Percentiles rank a stretch among this genome's conserved stretches.
Evolutionary conservation across 2,888 invertebrate species (phyloP).

Genomic region (Pterostichus madidus): DNA sequence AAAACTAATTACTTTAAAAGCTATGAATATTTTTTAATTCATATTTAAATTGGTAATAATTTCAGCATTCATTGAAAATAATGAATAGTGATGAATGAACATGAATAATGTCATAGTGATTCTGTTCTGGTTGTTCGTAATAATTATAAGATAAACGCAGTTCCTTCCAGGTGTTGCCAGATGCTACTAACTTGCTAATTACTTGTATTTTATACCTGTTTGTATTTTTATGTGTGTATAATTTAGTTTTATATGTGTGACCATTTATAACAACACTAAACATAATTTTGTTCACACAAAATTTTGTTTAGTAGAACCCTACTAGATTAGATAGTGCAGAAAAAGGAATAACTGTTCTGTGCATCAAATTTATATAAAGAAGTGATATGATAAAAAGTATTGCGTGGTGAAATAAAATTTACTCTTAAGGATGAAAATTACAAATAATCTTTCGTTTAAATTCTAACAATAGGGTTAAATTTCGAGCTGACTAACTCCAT

Average conservation of each 20-base stretch:
- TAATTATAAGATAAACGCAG: constrained; percentile 25
- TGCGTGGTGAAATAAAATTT: no score
- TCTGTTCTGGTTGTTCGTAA: constrained; percentile 59
- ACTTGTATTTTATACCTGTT: background rate
- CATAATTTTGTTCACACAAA: background rate
- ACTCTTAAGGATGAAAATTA: no score
- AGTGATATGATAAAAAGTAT: no score
- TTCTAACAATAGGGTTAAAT: no score
- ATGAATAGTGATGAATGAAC: constrained; percentile 13
- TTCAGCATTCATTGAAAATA: background rate
- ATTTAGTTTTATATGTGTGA: constrained; percentile 22
- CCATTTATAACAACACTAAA: constrained; percentile 6
- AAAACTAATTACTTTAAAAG: no score
- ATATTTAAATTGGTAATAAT: background rate
- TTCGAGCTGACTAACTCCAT: no score
- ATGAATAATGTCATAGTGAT: background rate
- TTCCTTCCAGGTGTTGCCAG: constrained; percentile 12
- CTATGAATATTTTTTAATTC: no score
- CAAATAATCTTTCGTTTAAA: no score
- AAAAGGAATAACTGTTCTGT: background rate
- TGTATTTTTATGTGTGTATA: constrained; percentile 18
- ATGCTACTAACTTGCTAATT: constrained; percentile 27
- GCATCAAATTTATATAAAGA: background rate
- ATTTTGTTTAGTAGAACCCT: background rate
- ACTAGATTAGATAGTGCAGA: constrained; percentile 8